Percentiles rank a stretch among this genome's conserved stretches.
These are phyloP conservation scores for Harmothoe impar DNA, from an alignment of 2,888 invertebrate species.

Conservation along the genomic window DNA sequence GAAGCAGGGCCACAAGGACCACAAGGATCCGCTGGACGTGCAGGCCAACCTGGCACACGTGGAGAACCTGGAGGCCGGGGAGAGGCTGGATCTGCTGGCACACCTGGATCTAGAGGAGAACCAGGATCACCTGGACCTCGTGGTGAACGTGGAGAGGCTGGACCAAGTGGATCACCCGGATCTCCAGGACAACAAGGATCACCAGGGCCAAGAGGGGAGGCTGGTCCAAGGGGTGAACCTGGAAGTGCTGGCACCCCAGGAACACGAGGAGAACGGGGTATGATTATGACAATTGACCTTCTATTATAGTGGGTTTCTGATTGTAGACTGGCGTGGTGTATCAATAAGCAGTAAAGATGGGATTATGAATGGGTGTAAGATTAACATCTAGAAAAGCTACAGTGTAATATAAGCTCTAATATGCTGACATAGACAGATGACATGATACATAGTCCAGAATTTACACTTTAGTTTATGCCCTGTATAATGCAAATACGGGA, in stretches of 20 bases:
- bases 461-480: too few relatives aligned
- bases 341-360: too few relatives aligned
- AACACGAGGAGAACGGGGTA: neutral
- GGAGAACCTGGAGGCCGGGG: conserved; percentile 68
- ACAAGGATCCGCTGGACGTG: neutral
- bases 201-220: neutral
- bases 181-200: conserved; percentile 57
- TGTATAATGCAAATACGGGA: too few relatives aligned
- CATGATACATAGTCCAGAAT: too few relatives aligned
- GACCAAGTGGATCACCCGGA: conserved; percentile 49
- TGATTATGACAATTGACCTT: conserved; percentile 62
- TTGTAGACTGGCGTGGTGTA: too few relatives aligned
- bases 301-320: too few relatives aligned
- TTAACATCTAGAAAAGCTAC: too few relatives aligned
- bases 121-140: conserved; percentile 60
- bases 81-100: conserved; percentile 64
- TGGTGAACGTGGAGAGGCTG: conserved; percentile 56
- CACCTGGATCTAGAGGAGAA: conserved; percentile 69
- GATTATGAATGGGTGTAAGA: too few relatives aligned
- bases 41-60: conserved; percentile 65
- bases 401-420: too few relatives aligned
- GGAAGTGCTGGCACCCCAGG: conserved; percentile 16
- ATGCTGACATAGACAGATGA: too few relatives aligned
- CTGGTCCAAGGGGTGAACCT: neutral
- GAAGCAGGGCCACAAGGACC: neutral